Evolutionary conservation across 2,113 vertebrate genomes (phyloP).

Genomic region (Isurus oxyrinchus): DNA sequence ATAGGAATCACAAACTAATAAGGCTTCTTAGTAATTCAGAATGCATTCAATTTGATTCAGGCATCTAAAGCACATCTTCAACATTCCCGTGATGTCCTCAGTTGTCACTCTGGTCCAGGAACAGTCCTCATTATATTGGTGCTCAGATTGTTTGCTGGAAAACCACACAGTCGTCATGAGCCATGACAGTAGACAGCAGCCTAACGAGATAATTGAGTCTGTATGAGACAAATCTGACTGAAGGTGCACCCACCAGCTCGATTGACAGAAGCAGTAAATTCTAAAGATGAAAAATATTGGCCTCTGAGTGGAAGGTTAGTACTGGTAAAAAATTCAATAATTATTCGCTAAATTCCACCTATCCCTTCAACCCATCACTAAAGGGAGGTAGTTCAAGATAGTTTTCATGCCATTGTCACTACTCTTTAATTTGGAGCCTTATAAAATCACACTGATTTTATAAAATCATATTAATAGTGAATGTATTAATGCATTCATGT

Average conservation of each 20-base stretch:
- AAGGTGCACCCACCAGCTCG: not conserved
- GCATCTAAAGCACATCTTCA: not conserved
- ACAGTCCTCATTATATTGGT: not conserved
- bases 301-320: not conserved
- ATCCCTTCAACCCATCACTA: not conserved
- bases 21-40: not conserved
- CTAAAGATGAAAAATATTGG: not conserved
- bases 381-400: not conserved
- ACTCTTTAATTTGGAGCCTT: not conserved
- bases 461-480: not conserved
- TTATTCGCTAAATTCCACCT: not conserved
- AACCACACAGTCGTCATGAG: constrained; percentile 2
- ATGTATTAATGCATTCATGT: not conserved
- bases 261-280: not conserved
- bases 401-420: not conserved
- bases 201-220: not conserved
- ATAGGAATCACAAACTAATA: not conserved
- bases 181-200: not conserved
- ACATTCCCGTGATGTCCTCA: not conserved
- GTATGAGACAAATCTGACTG: not conserved
- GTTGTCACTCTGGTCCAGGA: not conserved
- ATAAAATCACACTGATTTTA: not conserved
- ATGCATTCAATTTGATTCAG: not conserved
- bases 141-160: not conserved
- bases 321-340: not conserved